These are phyloP conservation scores for Manis crassicaudata DNA, from an alignment of 2,797 vertebrate species.

Conservation along the genomic window DNA sequence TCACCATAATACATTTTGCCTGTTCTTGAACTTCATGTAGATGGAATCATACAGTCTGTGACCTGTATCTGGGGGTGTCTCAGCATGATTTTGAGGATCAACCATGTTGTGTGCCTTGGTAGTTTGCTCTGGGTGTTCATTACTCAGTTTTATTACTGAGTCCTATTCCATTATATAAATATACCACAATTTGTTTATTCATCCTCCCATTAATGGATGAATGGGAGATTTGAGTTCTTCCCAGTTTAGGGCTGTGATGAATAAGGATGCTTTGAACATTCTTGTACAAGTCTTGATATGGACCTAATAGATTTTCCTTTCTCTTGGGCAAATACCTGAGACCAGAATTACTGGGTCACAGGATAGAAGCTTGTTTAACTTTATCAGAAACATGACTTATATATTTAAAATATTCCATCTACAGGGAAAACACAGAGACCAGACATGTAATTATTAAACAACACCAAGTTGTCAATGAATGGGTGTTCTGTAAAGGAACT, in stretches of 20 bases:
- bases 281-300: neutral
- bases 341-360: neutral
- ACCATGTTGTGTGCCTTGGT: neutral
- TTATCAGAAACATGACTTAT: neutral
- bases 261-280: neutral
- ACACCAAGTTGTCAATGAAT: neutral
- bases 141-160: slow-evolving; percentile 1
- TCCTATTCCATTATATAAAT: neutral
- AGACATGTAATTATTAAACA: neutral
- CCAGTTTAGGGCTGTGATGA: neutral
- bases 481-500: neutral
- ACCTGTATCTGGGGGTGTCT: neutral
- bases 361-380: neutral
- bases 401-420: slow-evolving; percentile 11
- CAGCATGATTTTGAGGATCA: neutral
- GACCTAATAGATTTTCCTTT: slow-evolving; percentile 55
- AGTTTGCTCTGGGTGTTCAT: neutral
- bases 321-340: neutral
- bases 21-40: neutral
- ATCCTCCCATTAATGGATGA: neutral
- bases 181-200: slow-evolving; percentile 8
- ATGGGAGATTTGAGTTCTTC: slow-evolving; percentile 9
- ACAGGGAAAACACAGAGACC: slow-evolving; percentile 7
- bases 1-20: neutral
- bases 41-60: neutral